A percentile compares a stretch with the other conserved stretches of the same genome.
phyloP scores from a whole-genome alignment of 2,888 invertebrate species.

The Catonia carolina region DNA sequence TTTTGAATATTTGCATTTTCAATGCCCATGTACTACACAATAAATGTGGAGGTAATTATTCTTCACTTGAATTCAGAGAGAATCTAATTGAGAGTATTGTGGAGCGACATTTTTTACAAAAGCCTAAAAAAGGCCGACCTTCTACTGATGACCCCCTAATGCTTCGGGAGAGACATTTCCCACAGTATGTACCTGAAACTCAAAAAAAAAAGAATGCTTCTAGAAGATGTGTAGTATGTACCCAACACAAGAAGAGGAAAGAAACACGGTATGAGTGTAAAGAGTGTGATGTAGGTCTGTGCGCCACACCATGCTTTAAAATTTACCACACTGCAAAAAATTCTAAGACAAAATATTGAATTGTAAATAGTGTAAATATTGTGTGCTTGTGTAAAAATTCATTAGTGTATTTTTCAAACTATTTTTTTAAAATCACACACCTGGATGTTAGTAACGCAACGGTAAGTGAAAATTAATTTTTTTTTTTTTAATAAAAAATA shows the following conservation, averaged over 20 bases:
- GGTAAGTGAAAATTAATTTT: background rate
- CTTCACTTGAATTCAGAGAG: conserved; percentile 1
- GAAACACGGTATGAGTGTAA: conserved; percentile 10
- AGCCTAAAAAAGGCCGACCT: background rate
- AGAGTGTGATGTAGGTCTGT: conserved; percentile 13
- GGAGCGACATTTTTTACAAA: conserved; percentile 8
- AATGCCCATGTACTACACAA: conserved; percentile 5
- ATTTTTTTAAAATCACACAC: too few relatives aligned
- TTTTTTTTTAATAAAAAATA: background rate
- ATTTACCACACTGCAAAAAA: conserved; percentile 2
- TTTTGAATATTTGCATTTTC: conserved; percentile 6
- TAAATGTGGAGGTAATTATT: background rate
- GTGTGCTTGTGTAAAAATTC: background rate
- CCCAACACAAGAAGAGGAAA: conserved; percentile 3
- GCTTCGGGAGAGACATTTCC: conserved; percentile 11
- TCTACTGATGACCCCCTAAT: background rate
- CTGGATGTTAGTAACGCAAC: too few relatives aligned
- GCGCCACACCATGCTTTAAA: conserved; percentile 6
- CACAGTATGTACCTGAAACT: background rate
- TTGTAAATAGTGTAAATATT: background rate
- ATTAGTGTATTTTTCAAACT: background rate
- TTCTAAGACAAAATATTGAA: background rate
- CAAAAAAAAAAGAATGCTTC: conserved; percentile 4
- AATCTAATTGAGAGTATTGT: conserved; percentile 6
- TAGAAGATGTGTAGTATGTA: conserved; percentile 6